Conservation (phyloP, 2,797 vertebrate species). For the Etheostoma perlongum region DNA sequence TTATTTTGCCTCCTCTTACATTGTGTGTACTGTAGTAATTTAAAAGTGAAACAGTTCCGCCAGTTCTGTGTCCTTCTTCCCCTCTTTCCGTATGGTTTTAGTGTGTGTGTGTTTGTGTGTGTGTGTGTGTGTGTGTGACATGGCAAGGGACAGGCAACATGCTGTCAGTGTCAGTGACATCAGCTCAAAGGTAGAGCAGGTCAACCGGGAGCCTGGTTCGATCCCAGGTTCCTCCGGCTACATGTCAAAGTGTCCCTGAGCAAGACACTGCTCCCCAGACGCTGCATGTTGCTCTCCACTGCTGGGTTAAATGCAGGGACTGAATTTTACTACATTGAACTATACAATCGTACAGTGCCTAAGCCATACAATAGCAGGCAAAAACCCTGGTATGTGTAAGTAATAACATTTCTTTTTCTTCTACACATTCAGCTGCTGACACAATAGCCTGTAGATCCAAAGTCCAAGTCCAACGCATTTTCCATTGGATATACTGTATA, state of each 20-base stretch:
- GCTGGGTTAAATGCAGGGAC: too few relatives aligned
- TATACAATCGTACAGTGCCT: too few relatives aligned
- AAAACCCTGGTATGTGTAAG: too few relatives aligned
- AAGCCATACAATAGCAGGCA: too few relatives aligned
- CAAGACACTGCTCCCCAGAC: too few relatives aligned
- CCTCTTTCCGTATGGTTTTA: not conserved
- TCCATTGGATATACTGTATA: not conserved
- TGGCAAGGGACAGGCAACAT: slow-evolving; percentile 47
- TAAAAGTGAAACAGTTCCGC: not conserved
- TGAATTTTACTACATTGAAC: too few relatives aligned
- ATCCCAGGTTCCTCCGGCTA: too few relatives aligned
- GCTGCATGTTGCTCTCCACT: too few relatives aligned
- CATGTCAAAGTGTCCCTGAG: too few relatives aligned
- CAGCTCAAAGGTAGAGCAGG: not conserved
- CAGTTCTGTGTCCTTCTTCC: slow-evolving; percentile 24
- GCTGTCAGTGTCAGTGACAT: slow-evolving; percentile 47
- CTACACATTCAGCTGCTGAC: slow-evolving; percentile 25
- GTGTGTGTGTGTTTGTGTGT: too few relatives aligned
- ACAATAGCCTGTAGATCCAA: slow-evolving; percentile 8
- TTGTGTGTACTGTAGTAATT: not conserved
- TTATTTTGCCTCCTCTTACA: slow-evolving; percentile 8
- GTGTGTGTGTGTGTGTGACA: not conserved
- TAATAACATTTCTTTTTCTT: too few relatives aligned
- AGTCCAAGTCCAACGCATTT: not conserved
- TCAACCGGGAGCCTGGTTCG: too few relatives aligned